Conservation (phyloP, 2,113 vertebrate species). For the Lichenostomus cassidix region DNA sequence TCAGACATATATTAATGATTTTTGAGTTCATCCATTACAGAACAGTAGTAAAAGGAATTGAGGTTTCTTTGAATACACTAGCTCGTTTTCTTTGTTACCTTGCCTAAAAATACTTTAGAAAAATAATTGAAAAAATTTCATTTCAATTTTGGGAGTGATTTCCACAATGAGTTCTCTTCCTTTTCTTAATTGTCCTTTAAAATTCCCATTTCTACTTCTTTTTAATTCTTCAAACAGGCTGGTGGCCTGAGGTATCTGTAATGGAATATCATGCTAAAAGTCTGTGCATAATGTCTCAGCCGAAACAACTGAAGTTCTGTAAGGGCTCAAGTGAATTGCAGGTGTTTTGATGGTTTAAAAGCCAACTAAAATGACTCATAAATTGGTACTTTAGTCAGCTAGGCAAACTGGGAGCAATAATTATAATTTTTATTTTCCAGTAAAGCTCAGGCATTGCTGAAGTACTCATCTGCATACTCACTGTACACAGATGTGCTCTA, state of each 20-base stretch:
- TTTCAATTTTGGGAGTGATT: neutral
- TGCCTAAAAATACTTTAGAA: neutral
- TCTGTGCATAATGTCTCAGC: neutral
- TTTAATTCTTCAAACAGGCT: neutral
- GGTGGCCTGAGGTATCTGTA: neutral
- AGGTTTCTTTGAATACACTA: neutral
- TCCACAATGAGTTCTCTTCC: neutral
- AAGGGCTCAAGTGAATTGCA: neutral
- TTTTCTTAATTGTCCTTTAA: neutral
- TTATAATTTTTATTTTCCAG: neutral
- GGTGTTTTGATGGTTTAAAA: neutral
- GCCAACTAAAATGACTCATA: neutral
- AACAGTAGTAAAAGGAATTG: neutral
- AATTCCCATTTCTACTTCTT: neutral
- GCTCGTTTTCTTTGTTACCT: neutral
- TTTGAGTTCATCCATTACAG: constrained; percentile 10
- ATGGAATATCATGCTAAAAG: neutral
- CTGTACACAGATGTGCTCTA: neutral
- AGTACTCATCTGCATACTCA: neutral
- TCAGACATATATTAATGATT: neutral
- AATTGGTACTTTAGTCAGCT: neutral
- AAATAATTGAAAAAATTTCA: neutral
- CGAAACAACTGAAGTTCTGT: neutral
- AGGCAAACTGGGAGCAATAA: neutral
- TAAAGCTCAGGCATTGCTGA: neutral